Percentiles rank a stretch among this genome's conserved stretches.
Evolutionary conservation across 2,888 invertebrate species (phyloP).

Genomic region (Drosophila histrio): DNA sequence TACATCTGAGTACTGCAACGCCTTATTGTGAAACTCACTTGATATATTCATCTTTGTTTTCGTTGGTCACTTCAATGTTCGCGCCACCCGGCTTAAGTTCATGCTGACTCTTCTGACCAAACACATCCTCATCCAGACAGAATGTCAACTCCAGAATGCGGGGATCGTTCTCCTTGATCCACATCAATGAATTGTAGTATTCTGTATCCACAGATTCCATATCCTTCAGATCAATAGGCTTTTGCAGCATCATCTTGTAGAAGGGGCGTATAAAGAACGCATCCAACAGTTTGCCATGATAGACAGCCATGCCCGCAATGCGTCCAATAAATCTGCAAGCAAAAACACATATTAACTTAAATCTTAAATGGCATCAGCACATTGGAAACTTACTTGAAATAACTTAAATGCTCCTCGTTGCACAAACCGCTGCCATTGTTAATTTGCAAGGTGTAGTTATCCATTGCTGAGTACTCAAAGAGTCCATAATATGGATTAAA

Average conservation of each 20-base stretch:
- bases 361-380: neutral
- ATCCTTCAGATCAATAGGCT: conserved; percentile 96
- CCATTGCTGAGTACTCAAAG: conserved; percentile 99
- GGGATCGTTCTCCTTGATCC: conserved; percentile 95
- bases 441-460: conserved; percentile 99
- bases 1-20: too few relatives aligned
- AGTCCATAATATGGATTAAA: conserved; percentile 99
- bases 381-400: conserved; percentile 89
- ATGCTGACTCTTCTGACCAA: conserved; percentile 96
- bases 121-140: conserved; percentile 97
- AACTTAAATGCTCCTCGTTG: conserved; percentile 98
- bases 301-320: conserved; percentile 99
- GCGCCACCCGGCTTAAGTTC: conserved; percentile 96
- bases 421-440: conserved; percentile 99
- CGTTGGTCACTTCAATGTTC: conserved; percentile 94
- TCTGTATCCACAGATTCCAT: conserved; percentile 99
- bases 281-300: conserved; percentile 98
- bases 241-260: conserved; percentile 99
- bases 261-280: conserved; percentile 99
- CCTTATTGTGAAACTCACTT: conserved; percentile 86
- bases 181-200: conserved; percentile 97
- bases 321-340: conserved; percentile 93
- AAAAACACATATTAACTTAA: neutral
- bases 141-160: conserved; percentile 97
- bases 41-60: conserved; percentile 98